Percentiles rank a stretch among this genome's conserved stretches.
Evolutionary conservation across 2,888 invertebrate genomes (phyloP).

Genomic region (Baccha elongata): DNA sequence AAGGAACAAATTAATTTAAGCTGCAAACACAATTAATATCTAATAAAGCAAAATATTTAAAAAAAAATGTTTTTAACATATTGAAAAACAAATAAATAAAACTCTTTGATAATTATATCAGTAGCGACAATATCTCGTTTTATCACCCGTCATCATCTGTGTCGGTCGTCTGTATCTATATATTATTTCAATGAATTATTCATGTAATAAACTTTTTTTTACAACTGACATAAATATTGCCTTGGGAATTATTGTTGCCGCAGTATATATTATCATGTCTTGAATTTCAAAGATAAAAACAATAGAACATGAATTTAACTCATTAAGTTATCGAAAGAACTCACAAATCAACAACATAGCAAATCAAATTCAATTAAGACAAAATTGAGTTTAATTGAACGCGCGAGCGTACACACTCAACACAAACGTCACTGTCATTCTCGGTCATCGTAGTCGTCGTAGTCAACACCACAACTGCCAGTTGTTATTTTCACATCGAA

Average conservation of each 20-base stretch:
- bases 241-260: slow-evolving; percentile 58
- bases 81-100: slow-evolving; percentile 24
- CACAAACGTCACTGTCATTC: slow-evolving; percentile 43
- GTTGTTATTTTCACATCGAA: slow-evolving; percentile 19
- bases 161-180: slow-evolving; percentile 30
- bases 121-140: slow-evolving; percentile 59
- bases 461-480: not conserved
- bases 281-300: slow-evolving; percentile 16
- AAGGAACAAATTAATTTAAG: slow-evolving; percentile 25
- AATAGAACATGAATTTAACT: slow-evolving; percentile 55
- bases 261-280: slow-evolving; percentile 40
- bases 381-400: slow-evolving; percentile 68
- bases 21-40: slow-evolving; percentile 2
- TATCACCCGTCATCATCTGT: slow-evolving; percentile 31
- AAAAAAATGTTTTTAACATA: not conserved
- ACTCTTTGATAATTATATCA: slow-evolving; percentile 43
- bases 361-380: slow-evolving; percentile 73
- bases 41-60: not conserved
- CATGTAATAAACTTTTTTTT: slow-evolving; percentile 60
- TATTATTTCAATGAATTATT: slow-evolving; percentile 72
- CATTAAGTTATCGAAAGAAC: slow-evolving; percentile 47
- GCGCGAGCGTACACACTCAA: slow-evolving; percentile 64
- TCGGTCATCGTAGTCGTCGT: not conserved
- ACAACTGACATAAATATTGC: slow-evolving; percentile 66
- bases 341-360: slow-evolving; percentile 42